These are phyloP conservation scores for Pandion haliaetus DNA, from an alignment of 2,113 vertebrate genomes.

Conservation along the genomic window DNA sequence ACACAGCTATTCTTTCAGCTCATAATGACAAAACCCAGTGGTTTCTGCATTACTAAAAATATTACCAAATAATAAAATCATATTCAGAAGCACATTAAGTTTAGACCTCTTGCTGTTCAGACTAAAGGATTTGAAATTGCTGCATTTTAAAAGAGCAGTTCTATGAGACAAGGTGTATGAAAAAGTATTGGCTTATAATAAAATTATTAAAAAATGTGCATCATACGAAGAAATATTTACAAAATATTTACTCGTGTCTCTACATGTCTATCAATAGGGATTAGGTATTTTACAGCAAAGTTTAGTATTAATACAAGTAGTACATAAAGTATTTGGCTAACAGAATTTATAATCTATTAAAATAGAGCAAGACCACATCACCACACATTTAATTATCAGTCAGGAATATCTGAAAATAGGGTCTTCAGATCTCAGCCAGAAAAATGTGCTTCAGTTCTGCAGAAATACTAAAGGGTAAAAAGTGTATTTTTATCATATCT, in stretches of 20 bases:
- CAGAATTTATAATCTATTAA: neutral
- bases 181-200: slow-evolving; percentile 6
- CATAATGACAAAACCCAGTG: slow-evolving; percentile 18
- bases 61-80: slow-evolving; percentile 46
- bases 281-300: neutral
- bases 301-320: neutral
- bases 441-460: neutral
- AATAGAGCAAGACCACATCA: neutral
- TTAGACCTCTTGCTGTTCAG: slow-evolving; percentile 8
- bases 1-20: slow-evolving; percentile 52
- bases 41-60: slow-evolving; percentile 23
- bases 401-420: neutral
- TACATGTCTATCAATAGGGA: neutral
- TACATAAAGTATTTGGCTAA: neutral
- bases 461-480: neutral
- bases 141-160: slow-evolving; percentile 2
- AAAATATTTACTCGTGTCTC: neutral
- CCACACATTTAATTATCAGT: neutral
- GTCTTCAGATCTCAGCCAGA: neutral
- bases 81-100: slow-evolving; percentile 3
- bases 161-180: neutral
- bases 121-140: neutral
- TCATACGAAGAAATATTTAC: neutral
- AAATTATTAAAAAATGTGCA: neutral
- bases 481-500: neutral